Conservation (phyloP, 2,113 vertebrate genomes). For the Pangasianodon gigas region DNA sequence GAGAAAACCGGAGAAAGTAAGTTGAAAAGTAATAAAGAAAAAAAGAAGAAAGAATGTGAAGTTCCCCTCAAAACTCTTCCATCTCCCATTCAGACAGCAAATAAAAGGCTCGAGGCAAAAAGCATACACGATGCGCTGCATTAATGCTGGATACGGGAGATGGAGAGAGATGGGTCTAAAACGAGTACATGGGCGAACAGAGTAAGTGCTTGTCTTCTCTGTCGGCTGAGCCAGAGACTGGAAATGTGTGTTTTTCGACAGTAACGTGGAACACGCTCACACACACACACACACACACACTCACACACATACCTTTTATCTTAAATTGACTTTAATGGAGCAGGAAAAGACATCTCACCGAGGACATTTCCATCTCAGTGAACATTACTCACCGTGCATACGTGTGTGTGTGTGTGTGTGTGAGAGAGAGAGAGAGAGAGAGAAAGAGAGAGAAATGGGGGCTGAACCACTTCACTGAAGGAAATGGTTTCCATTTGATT, state of each 20-base stretch:
- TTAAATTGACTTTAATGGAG: conserved; percentile 51
- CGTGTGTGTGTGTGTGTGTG: conserved; percentile 11
- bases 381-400: conserved; percentile 7
- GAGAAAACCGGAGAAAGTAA: neutral
- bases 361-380: conserved; percentile 38
- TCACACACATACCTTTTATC: conserved; percentile 11
- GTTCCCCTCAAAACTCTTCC: neutral
- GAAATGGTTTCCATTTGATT: conserved; percentile 14
- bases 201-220: conserved; percentile 38
- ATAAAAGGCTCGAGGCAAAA: conserved; percentile 17
- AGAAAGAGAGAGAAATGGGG: neutral
- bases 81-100: neutral
- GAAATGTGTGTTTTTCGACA: conserved; percentile 13
- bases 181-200: conserved; percentile 9
- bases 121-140: neutral
- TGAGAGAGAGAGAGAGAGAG: neutral
- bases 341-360: conserved; percentile 19
- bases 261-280: conserved; percentile 1
- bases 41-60: neutral
- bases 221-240: neutral
- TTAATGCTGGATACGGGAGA: conserved; percentile 12
- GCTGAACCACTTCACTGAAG: neutral
- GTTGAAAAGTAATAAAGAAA: neutral
- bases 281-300: neutral
- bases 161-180: conserved; percentile 28